Conservation (phyloP, 2,797 vertebrate species). For the Cygnus olor region DNA sequence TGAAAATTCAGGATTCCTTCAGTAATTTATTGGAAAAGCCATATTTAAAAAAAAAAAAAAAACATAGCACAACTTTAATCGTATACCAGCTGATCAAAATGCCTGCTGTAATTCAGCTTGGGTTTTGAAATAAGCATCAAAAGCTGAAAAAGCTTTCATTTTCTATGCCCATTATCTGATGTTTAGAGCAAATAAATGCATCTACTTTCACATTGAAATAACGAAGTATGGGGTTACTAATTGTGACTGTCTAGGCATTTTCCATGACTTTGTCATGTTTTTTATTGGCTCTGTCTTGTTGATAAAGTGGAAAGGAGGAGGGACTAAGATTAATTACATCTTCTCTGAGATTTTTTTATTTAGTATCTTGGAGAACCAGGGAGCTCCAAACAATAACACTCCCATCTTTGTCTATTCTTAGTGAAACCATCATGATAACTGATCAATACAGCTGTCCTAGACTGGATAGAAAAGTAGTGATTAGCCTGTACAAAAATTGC, state of each 20-base stretch:
- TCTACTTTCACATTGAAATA: conserved; percentile 1
- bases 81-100: background rate
- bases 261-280: background rate
- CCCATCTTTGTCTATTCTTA: background rate
- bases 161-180: background rate
- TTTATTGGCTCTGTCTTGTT: background rate
- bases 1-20: background rate
- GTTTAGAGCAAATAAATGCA: conserved; percentile 10
- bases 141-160: background rate
- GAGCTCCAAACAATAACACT: background rate
- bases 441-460: background rate
- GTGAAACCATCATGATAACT: background rate
- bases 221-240: background rate
- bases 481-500: background rate
- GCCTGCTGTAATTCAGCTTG: background rate
- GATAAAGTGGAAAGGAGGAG: background rate
- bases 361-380: background rate
- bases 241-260: background rate
- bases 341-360: conserved; percentile 5
- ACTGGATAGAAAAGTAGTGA: background rate
- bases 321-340: conserved; percentile 24
- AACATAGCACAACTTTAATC: background rate
- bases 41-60: background rate
- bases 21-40: background rate
- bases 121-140: background rate